Evolutionary conservation across 2,113 vertebrate genomes (phyloP), one percentile per base, ranked within the genome.

Genomic region (Microtus ochrogaster): DNA sequence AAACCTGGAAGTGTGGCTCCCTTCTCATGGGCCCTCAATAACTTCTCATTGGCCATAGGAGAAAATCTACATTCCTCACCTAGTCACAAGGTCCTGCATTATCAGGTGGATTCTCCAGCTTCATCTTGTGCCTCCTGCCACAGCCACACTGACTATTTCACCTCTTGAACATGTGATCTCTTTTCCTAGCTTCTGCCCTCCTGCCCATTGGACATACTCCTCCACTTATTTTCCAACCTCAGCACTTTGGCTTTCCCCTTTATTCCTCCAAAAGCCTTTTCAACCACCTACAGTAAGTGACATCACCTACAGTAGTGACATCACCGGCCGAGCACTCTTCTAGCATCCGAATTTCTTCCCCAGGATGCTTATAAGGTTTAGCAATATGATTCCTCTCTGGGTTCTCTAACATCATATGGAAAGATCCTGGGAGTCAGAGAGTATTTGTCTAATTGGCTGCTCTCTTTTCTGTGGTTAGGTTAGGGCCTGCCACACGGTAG

Each of bases 321-420:
- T 47, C 8, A 11, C 66, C 11, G 74, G 52, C 81, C 21, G 33
- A 41, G 49, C 58, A 72, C 65, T 96, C 41, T 44, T 14, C 22
- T 55, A 68, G 28, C 44, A 55, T 76, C 73, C 58, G 61, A 73
- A 61, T 92, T 74, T 94, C 55, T 55, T 94, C 72, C 76, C 91
- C 3, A 22, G 49, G 81, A 41, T n/a, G 61, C 5, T 55, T 9
- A 12, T 33, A 7, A 58, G 39, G 44, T 55, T 94, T 8, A 28
- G 36, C 55, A 24, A 4, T 84, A 36, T 66, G 14, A 72, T 63
- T 63, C 26, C 74, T 68, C 22, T 65, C 19, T 26, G 30, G 6
- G 19, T 4, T 65, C 47, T 72, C 78, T n/a, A 61, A 30, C n/a
- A 52, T 63, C 85, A 85, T 55, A 81, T 30, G 19, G 1, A 4